Evolutionary conservation across 2,797 vertebrate species (phyloP).

Genomic region (Alosa sapidissima): DNA sequence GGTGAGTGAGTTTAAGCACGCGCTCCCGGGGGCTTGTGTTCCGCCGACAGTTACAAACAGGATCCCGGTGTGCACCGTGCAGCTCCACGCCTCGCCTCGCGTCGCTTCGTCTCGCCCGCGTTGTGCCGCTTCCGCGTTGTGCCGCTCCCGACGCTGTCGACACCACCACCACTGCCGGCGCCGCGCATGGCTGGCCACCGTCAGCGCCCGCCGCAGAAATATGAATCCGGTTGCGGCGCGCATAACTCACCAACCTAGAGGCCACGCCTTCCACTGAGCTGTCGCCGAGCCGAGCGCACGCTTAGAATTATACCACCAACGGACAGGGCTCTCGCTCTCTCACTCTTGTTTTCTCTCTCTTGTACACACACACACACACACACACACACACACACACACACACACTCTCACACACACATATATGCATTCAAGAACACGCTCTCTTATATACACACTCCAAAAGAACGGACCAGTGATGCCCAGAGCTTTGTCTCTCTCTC

Average conservation of each 20-base stretch:
- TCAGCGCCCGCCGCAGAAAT: constrained; percentile 67
- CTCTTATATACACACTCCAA: background rate
- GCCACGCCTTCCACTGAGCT: constrained; percentile 46
- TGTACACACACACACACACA: constrained; percentile 3
- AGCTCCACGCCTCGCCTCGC: no score
- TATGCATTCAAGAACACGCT: background rate
- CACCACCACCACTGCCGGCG: background rate
- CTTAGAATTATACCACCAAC: constrained; percentile 54
- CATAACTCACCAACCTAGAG: constrained; percentile 63
- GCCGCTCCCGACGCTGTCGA: background rate
- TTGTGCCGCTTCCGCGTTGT: background rate
- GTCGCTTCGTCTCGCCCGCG: no score
- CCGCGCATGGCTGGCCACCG: constrained; percentile 62
- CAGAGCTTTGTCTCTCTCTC: constrained; percentile 38
- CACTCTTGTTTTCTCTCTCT: constrained; percentile 38
- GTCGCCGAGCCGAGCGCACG: constrained; percentile 51
- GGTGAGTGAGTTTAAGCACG: constrained; percentile 73
- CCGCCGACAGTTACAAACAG: constrained; percentile 77
- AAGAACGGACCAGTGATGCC: constrained; percentile 39
- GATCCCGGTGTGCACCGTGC: constrained; percentile 64
- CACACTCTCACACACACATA: background rate
- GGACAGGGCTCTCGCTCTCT: constrained; percentile 32
- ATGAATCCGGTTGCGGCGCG: constrained; percentile 59
- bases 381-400: background rate
- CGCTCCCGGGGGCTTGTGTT: constrained; percentile 70